phyloP scores from a whole-genome alignment of 2,113 vertebrate genomes.

The Parotia lawesii region DNA sequence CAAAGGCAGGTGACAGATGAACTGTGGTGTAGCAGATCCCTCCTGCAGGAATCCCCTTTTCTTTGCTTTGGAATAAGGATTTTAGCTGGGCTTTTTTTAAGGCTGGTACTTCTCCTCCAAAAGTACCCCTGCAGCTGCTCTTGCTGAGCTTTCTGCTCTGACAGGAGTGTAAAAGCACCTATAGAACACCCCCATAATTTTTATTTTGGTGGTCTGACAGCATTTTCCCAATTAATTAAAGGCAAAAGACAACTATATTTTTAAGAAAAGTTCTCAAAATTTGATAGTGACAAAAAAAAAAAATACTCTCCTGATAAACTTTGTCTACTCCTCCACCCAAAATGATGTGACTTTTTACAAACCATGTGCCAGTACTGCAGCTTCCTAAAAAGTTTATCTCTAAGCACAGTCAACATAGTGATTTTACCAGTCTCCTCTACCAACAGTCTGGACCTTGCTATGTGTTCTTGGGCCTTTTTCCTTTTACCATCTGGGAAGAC shows the following conservation, averaged over 20 bases:
- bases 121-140: neutral
- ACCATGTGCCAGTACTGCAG: neutral
- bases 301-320: neutral
- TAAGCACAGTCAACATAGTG: neutral
- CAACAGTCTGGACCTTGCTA: neutral
- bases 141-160: neutral
- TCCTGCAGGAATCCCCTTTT: neutral
- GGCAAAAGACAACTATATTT: neutral
- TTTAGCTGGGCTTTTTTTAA: neutral
- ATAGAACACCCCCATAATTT: neutral
- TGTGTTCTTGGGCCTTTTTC: neutral
- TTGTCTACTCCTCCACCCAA: neutral
- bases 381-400: neutral
- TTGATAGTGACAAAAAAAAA: neutral
- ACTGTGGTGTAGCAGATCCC: neutral
- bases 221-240: neutral
- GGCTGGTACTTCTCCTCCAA: neutral
- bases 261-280: neutral
- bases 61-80: neutral
- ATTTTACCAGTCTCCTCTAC: neutral
- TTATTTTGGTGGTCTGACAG: neutral
- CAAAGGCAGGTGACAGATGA: neutral
- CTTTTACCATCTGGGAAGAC: neutral
- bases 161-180: neutral
- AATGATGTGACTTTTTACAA: neutral